Conservation (phyloP, 2,113 vertebrate genomes). For the Dissostichus mawsoni region DNA sequence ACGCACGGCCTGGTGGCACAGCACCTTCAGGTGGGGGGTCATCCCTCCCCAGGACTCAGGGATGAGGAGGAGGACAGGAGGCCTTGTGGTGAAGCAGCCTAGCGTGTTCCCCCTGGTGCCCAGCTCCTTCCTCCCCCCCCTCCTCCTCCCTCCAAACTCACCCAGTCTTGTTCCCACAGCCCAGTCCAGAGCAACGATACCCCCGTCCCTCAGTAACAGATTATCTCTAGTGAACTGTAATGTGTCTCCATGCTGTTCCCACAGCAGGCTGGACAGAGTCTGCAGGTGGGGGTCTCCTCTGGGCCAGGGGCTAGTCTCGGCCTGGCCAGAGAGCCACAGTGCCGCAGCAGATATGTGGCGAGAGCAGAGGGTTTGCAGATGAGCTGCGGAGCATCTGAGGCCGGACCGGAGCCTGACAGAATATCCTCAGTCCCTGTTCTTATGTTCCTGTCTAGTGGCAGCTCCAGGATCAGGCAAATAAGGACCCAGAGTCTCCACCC, state of each 20-base stretch:
- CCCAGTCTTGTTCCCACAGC: slow-evolving; percentile 73
- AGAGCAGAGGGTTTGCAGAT: slow-evolving; percentile 86
- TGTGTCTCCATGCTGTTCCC: slow-evolving; percentile 51
- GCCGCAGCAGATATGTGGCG: slow-evolving; percentile 80
- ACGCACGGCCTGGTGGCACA: slow-evolving; percentile 84
- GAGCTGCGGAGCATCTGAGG: slow-evolving; percentile 56
- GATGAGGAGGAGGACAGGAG: slow-evolving; percentile 86
- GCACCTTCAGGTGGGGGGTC: slow-evolving; percentile 80
- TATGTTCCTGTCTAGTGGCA: slow-evolving; percentile 38
- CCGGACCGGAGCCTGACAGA: slow-evolving; percentile 17
- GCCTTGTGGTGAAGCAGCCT: slow-evolving; percentile 48
- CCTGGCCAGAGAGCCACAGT: slow-evolving; percentile 69
- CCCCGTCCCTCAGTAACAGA: slow-evolving; percentile 85
- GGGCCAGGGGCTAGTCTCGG: slow-evolving; percentile 67
- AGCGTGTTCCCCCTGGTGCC: slow-evolving; percentile 31
- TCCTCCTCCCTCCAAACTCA: slow-evolving; percentile 41
- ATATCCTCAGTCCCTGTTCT: not conserved
- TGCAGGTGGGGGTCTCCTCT: slow-evolving; percentile 83
- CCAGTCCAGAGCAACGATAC: slow-evolving; percentile 89
- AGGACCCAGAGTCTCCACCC: slow-evolving; percentile 61
- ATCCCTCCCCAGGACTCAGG: slow-evolving; percentile 86
- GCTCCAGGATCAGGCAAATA: slow-evolving; percentile 60
- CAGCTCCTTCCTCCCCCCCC: slow-evolving; percentile 53
- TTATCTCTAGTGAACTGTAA: slow-evolving; percentile 83
- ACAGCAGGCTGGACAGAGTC: slow-evolving; percentile 79